A percentile compares a stretch with the other conserved stretches of the same genome.
These are phyloP conservation scores for Bombus soroeensis DNA, from an alignment of 1,140 invertebrate species.

Conservation along the genomic window DNA sequence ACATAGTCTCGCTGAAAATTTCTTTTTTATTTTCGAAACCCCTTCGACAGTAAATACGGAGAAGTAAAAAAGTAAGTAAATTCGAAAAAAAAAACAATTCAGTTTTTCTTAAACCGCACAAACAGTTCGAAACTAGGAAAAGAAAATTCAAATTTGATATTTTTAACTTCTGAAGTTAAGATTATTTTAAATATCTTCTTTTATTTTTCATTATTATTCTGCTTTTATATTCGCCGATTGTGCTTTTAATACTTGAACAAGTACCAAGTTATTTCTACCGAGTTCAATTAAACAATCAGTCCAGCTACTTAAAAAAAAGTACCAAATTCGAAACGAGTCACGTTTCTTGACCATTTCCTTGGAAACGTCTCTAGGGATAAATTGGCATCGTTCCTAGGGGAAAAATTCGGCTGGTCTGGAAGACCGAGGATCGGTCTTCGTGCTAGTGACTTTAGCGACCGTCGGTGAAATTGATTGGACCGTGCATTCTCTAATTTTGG, in stretches of 20 bases:
- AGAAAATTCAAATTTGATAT: not conserved
- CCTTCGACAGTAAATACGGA: fast-evolving
- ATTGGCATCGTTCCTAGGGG: not conserved
- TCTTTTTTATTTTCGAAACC: fast-evolving
- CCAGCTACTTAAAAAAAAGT: not conserved
- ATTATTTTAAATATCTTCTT: too few species aligned
- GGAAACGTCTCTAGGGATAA: not conserved
- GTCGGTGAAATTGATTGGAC: conserved; percentile 27
- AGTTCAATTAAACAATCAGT: not conserved
- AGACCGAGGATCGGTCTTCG: conserved; percentile 16
- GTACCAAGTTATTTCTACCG: too few species aligned
- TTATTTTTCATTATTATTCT: not conserved
- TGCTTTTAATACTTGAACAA: too few species aligned
- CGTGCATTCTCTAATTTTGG: conserved; percentile 27
- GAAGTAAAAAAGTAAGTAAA: not conserved
- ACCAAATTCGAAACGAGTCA: not conserved
- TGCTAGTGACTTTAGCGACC: not conserved
- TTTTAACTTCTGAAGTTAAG: not conserved
- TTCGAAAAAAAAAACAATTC: not conserved
- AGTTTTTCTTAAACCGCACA: not conserved
- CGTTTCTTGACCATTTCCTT: not conserved
- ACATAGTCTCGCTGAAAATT: not conserved
- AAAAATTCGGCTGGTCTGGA: conserved; percentile 7
- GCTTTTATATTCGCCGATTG: not conserved
- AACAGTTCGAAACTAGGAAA: not conserved